Conservation (phyloP, 2,888 invertebrate species). For the Zelleria hepariella region DNA sequence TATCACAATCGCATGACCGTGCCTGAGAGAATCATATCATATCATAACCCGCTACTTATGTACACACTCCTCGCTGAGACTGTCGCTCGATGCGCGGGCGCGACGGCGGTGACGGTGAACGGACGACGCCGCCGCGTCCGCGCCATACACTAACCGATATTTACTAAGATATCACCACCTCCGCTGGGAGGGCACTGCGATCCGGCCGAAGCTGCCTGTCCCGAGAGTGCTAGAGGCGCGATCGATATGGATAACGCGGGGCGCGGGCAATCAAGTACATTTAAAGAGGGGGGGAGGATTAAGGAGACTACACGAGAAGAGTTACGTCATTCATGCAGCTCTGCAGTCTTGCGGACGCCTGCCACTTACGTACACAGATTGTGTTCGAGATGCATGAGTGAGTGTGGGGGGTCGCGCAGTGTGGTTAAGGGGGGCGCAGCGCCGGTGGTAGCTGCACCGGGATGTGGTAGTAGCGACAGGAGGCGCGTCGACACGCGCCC, state of each 20-base stretch:
- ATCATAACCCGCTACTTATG: slow-evolving; percentile 69
- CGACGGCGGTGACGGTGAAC: slow-evolving; percentile 14
- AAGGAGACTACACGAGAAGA: slow-evolving; percentile 14
- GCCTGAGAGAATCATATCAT: no score
- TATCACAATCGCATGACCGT: slow-evolving; percentile 72
- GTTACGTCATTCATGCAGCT: slow-evolving; percentile 7
- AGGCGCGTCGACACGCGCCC: slow-evolving; percentile 92
- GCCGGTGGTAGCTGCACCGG: slow-evolving; percentile 91
- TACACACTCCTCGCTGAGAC: slow-evolving; percentile 61
- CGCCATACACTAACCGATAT: slow-evolving; percentile 43
- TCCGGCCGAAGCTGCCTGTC: slow-evolving; percentile 43
- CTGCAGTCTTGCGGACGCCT: slow-evolving; percentile 5
- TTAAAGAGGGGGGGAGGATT: slow-evolving; percentile 15
- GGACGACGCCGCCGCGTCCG: slow-evolving; percentile 24
- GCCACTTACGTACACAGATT: neutral
- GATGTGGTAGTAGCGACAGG: slow-evolving; percentile 98
- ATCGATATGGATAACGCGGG: slow-evolving; percentile 48
- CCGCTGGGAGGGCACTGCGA: slow-evolving; percentile 39
- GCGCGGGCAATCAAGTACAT: slow-evolving; percentile 26
- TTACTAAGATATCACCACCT: slow-evolving; percentile 49
- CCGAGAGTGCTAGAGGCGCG: slow-evolving; percentile 57
- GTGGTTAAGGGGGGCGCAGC: slow-evolving; percentile 61
- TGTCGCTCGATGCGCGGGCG: neutral
- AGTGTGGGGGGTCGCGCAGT: slow-evolving; percentile 15
- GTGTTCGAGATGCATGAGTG: neutral